Evolutionary conservation across 2,113 vertebrate species (phyloP), one percentile per base, ranked within the genome.

Genomic region (Rousettus leschenaultii): DNA sequence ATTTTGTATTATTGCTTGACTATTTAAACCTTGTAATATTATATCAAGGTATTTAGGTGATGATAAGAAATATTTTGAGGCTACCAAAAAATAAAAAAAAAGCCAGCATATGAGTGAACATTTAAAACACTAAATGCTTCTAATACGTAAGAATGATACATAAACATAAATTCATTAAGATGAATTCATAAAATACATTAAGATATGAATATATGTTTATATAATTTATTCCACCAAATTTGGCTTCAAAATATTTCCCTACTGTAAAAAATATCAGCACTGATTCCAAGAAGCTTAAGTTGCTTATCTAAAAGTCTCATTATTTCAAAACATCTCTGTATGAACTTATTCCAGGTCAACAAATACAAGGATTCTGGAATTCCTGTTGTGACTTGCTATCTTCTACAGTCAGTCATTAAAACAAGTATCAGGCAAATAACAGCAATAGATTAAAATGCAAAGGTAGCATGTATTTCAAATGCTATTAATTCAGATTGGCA

Each of bases 1-100:
- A 78, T 51, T 75, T 83, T 82, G 68, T 86, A 87, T 77, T 77
- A 87, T 35, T 90, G 40, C 43, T 80, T 92, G 48, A 95, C 30
- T 88, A 48, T 48, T 91, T 66, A 92, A 92, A 21, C 22, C 53
- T 89, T 85, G 12, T 48, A 66, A 75, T 63, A 59, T 15, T 57
- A 74, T 59, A n/a, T 33, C 73, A 88, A 89, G 38, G 43, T 78
- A 86, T 71, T 86, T 78, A 89, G 30, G 35, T 53, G 70, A 92
- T 70, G 1, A 40, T 5, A 92, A 55, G 71, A 65, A 38, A 43
- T 79, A 89, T 89, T 86, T 51, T 94, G 59, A 91, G 57, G 48
- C 57, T 83, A 79, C 19, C 10, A 63, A 57, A 95, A 70, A 85
- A 53, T 21, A 61, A 48, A 78, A 40, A 11, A 89, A 11, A 89